These are phyloP conservation scores for Oryzias curvinotus DNA, from an alignment of 2,113 vertebrate genomes.

Conservation along the genomic window DNA sequence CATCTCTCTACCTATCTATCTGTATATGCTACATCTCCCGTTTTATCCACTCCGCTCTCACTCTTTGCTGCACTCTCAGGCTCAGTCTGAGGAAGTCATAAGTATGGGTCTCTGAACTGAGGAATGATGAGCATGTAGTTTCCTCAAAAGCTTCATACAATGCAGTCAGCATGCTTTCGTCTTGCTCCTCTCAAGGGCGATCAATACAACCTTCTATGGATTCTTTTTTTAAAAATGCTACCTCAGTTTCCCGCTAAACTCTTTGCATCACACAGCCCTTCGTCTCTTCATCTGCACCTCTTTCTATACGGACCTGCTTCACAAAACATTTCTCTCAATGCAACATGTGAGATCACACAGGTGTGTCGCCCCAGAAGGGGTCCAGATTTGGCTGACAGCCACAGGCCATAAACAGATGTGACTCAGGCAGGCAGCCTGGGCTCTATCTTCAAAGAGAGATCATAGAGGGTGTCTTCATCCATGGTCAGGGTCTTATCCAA, in stretches of 20 bases:
- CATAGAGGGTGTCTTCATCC: conserved; percentile 96
- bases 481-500: conserved; percentile 94
- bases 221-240: conserved; percentile 2
- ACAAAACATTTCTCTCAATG: conserved; percentile 32
- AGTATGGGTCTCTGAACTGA: conserved; percentile 17
- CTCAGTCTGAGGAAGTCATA: conserved; percentile 29
- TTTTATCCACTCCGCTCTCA: conserved; percentile 17
- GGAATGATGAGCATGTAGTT: conserved; percentile 26
- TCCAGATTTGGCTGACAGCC: conserved; percentile 38
- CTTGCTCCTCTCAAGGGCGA: conserved; percentile 11
- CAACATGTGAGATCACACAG: conserved; percentile 44
- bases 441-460: conserved; percentile 95
- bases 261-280: not conserved
- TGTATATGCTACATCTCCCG: conserved; percentile 82
- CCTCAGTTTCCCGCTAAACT: conserved; percentile 21
- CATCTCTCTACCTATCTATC: conserved; percentile 57
- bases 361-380: conserved; percentile 28
- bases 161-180: conserved; percentile 8
- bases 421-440: conserved; percentile 94
- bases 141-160: conserved; percentile 36
- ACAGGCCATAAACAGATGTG: conserved; percentile 40
- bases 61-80: conserved; percentile 32
- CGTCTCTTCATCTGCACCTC: conserved; percentile 27
- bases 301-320: conserved; percentile 24
- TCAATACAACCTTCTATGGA: conserved; percentile 12